Base-by-base conservation (phyloP, 2,113 vertebrate genomes). In the Boleophthalmus pectinirostris region DNA sequence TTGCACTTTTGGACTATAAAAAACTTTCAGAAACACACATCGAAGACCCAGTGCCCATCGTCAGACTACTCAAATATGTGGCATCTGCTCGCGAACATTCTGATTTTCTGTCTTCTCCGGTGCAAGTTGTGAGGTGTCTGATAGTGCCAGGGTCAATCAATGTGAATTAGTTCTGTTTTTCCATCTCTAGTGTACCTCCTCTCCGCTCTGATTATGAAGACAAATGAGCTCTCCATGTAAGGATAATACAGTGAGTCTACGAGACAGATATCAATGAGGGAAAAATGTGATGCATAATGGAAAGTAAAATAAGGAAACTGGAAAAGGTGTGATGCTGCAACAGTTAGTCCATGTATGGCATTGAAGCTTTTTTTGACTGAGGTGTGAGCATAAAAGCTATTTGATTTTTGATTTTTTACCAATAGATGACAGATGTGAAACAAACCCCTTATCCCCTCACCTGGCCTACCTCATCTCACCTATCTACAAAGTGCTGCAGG, bases 151-250 rank as follows among this genome's bases (percentile, higher is more conserved):
- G 14, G 64, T 77, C 43, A 16, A 33, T 69, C 61, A 63, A 25
- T 53, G 53, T 56, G 35, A 12, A 24, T 45, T 15, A 20, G 35
- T 54, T 53, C 53, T 66, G 11, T 60, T 65, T 77, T 69, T 25
- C 9, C 21, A 9, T 58, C 60, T 21, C 29, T 7, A 69, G 47
- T 7, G 35, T 38, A 2, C 35, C 35, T n/a, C 66, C 54, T 63
- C 43, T 35, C 29, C 58, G 56, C 75, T 76, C 66, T 69, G 57
- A 74, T 71, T 56, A 16, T 72, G 57, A n/a, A 45, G 69, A 82
- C 73, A 72, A n/a, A 74, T 71, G 8, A 60, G 77, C 63, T 82
- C 81, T 82, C 81, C 77, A 75, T 74, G 5, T 75, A 71, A 45
- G 80, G 81, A 78, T 33, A 66, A 78, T 25, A 35, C 58, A 18